Percentiles rank a stretch among this genome's conserved stretches.
phyloP scores from a whole-genome alignment of 2,113 vertebrate species.

The Halcyon malimbica region DNA sequence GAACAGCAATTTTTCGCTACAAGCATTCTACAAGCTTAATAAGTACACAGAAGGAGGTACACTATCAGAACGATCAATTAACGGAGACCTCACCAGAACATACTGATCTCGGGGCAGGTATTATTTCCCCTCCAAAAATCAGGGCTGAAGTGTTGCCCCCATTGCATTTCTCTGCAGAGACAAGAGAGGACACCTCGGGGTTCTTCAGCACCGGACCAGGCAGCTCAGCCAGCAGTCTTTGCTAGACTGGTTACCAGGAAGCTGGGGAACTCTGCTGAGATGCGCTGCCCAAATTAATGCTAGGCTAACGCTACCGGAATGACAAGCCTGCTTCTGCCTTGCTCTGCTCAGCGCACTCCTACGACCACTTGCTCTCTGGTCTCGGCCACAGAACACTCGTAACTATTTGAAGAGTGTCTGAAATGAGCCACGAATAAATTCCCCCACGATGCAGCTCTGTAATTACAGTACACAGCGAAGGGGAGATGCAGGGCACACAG shows the following conservation, averaged over 20 bases:
- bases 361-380: neutral
- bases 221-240: neutral
- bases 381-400: neutral
- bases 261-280: neutral
- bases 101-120: neutral
- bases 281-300: fast-evolving
- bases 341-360: neutral
- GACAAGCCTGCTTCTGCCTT: neutral
- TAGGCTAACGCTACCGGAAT: neutral
- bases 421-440: neutral
- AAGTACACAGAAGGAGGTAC: neutral
- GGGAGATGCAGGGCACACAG: neutral
- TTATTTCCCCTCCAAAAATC: neutral
- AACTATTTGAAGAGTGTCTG: neutral
- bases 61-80: neutral
- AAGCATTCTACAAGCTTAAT: neutral
- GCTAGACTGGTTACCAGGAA: neutral
- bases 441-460: neutral
- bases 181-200: neutral
- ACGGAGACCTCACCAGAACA: neutral
- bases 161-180: neutral
- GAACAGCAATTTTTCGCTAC: neutral
- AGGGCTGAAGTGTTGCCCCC: neutral
- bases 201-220: neutral
- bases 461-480: neutral